These are phyloP conservation scores for Microtus ochrogaster DNA, from an alignment of 2,113 vertebrate species.

Conservation along the genomic window DNA sequence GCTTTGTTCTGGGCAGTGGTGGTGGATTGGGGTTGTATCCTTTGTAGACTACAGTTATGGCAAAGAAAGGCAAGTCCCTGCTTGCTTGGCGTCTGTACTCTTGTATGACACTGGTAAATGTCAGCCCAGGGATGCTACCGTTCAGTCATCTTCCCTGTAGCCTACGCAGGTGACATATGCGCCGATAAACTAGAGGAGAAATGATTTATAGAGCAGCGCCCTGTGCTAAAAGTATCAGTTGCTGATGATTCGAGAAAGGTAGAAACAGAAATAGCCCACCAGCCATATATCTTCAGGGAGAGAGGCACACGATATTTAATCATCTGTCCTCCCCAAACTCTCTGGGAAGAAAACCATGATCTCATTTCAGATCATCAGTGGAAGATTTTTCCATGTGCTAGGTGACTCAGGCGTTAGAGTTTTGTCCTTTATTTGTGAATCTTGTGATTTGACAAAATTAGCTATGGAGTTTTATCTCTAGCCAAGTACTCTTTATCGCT, in stretches of 20 bases:
- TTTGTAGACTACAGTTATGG: background rate
- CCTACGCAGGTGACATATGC: slow-evolving; percentile 16
- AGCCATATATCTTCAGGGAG: slow-evolving; percentile 26
- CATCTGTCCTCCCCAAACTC: background rate
- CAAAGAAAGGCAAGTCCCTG: background rate
- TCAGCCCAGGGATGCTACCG: background rate
- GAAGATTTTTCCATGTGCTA: slow-evolving; percentile 39
- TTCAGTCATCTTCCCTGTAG: slow-evolving; percentile 44
- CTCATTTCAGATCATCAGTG: slow-evolving; percentile 56
- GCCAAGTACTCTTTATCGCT: slow-evolving; percentile 9
- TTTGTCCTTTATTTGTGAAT: slow-evolving; percentile 46
- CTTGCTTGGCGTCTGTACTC: background rate
- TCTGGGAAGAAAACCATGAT: slow-evolving; percentile 59
- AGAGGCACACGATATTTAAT: slow-evolving; percentile 41
- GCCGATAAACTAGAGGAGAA: slow-evolving; percentile 35
- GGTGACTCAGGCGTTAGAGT: background rate
- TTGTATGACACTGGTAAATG: background rate
- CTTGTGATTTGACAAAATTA: slow-evolving; percentile 43
- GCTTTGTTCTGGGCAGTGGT: background rate
- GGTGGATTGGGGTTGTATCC: background rate
- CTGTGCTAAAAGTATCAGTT: slow-evolving; percentile 72
- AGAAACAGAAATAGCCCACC: slow-evolving; percentile 57
- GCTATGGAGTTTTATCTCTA: slow-evolving; percentile 36
- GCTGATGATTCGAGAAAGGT: slow-evolving; percentile 67
- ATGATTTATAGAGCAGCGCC: slow-evolving; percentile 53